These are phyloP conservation scores for Lagria hirta DNA, from an alignment of 2,888 invertebrate species.

Conservation along the genomic window DNA sequence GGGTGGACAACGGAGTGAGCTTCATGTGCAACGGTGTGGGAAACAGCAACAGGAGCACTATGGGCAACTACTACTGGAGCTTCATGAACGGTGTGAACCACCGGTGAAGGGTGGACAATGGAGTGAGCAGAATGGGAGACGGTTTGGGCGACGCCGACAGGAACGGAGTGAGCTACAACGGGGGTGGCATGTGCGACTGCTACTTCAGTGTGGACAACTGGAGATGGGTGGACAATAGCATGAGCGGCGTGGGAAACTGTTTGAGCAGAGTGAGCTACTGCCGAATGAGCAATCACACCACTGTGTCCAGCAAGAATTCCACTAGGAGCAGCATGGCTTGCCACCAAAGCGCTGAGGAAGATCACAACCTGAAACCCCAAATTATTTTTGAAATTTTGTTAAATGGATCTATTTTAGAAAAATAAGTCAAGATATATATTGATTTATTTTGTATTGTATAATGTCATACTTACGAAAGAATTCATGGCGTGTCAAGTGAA, in stretches of 20 bases:
- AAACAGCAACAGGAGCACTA: constrained; percentile 24
- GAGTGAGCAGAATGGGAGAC: constrained; percentile 37
- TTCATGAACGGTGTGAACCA: constrained; percentile 27
- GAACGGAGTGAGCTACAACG: constrained; percentile 18
- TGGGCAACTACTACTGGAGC: constrained; percentile 34
- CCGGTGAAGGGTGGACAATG: constrained; percentile 33
- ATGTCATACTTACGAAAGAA: too few species aligned
- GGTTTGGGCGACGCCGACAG: constrained; percentile 17
- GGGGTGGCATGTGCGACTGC: constrained; percentile 23
- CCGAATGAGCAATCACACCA: constrained; percentile 25
- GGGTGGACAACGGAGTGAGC: not conserved
- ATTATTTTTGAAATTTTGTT: too few species aligned
- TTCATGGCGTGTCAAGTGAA: too few species aligned
- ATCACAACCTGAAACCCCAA: too few species aligned
- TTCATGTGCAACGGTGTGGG: not conserved
- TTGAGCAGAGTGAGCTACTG: constrained; percentile 20
- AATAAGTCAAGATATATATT: too few species aligned
- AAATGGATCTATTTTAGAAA: too few species aligned
- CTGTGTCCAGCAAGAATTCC: too few species aligned
- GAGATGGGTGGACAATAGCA: constrained; percentile 31
- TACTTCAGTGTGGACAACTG: constrained; percentile 7
- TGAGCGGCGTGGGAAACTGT: constrained; percentile 17
- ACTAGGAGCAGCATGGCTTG: too few species aligned
- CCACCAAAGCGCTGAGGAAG: too few species aligned
- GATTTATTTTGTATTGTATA: too few species aligned